Evolutionary conservation across 1,140 invertebrate species (phyloP).

Genomic region (Brachionus calyciflorus): DNA sequence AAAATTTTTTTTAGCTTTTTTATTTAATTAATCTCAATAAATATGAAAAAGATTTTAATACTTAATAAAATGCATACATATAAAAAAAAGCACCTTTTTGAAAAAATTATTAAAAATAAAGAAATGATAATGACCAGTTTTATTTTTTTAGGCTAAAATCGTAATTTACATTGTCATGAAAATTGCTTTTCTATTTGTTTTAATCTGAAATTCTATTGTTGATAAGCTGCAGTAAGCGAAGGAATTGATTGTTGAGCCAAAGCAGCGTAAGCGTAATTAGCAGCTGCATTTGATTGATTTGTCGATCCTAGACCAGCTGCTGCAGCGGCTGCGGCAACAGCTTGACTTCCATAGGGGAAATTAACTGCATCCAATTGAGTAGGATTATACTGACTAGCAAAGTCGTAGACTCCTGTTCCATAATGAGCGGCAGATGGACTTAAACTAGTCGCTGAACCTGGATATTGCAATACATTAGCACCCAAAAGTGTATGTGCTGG

Average conservation of each 20-base stretch:
- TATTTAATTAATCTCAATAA: too few relatives aligned
- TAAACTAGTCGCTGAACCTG: background rate
- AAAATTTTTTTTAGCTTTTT: too few relatives aligned
- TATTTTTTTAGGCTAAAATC: background rate
- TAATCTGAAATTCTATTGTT: conserved; percentile 24
- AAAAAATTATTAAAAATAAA: conserved; percentile 14
- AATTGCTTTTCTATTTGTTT: background rate
- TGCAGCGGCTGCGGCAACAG: background rate
- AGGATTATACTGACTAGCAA: conserved; percentile 11
- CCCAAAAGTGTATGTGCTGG: conserved; percentile 42
- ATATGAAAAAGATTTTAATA: too few relatives aligned
- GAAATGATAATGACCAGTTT: background rate
- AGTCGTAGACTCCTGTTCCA: conserved; percentile 1
- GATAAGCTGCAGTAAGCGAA: conserved; percentile 34
- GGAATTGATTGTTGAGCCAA: conserved; percentile 42
- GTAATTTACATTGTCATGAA: conserved; percentile 2
- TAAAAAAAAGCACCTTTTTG: conserved; percentile 21
- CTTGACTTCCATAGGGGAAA: conserved; percentile 6
- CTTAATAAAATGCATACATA: conserved; percentile 3
- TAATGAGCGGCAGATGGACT: conserved; percentile 14
- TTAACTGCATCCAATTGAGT: conserved; percentile 30
- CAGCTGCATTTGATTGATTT: conserved; percentile 10
- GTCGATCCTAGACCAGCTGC: conserved; percentile 17
- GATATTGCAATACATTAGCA: conserved; percentile 28
- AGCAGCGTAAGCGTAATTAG: conserved; percentile 41